Evolutionary conservation across 1,140 invertebrate genomes (phyloP).

Genomic region (Caenorhabditis inopinata): DNA sequence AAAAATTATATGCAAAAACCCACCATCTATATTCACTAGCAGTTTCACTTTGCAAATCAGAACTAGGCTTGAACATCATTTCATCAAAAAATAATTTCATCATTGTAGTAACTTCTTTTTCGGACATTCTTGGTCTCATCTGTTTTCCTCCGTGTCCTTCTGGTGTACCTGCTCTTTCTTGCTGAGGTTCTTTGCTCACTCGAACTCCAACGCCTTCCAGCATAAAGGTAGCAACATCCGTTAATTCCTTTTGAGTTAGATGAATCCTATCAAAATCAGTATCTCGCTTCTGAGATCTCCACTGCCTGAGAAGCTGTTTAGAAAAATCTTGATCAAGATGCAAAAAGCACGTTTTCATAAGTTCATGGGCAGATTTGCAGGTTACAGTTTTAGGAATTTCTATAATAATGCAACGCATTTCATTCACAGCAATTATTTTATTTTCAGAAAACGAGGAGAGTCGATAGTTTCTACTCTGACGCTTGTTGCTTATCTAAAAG

Average conservation of each 20-base stretch:
- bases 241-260: background rate
- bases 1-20: no score
- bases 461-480: background rate
- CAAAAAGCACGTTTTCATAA: background rate
- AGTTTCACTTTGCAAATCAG: background rate
- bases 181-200: background rate
- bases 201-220: background rate
- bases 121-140: background rate
- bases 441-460: background rate
- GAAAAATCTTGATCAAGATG: background rate
- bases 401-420: background rate
- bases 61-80: background rate
- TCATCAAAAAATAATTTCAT: background rate
- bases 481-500: background rate
- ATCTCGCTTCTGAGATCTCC: background rate
- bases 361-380: background rate
- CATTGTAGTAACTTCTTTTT: background rate
- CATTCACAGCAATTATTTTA: background rate
- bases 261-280: background rate
- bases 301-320: background rate
- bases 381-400: background rate
- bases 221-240: background rate
- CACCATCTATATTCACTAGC: background rate
- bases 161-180: background rate
- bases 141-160: conserved; percentile 8